These are phyloP conservation scores for Heliangelus exortis DNA, from an alignment of 2,797 vertebrate species.

Conservation along the genomic window DNA sequence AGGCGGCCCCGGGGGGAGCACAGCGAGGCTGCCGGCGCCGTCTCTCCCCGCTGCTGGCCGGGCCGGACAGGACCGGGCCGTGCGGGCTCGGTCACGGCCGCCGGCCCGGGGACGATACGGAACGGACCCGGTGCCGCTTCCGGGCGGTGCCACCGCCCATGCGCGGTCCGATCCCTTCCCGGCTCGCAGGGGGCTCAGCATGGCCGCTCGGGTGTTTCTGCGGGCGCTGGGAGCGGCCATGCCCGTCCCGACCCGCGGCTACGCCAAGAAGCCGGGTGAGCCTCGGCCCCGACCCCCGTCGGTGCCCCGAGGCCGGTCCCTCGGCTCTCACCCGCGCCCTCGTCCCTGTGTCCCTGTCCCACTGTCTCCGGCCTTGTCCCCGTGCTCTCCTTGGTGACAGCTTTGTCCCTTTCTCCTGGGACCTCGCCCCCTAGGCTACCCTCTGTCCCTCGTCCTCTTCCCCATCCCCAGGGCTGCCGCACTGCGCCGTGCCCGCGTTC, in stretches of 20 bases:
- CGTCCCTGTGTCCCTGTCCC: too few species aligned
- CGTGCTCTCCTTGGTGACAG: too few species aligned
- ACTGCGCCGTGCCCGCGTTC: neutral
- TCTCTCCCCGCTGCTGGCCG: neutral
- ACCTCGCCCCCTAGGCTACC: neutral
- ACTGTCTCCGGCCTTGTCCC: too few species aligned
- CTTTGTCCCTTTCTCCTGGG: too few species aligned
- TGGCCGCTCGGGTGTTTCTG: conserved; percentile 20
- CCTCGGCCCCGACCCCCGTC: too few species aligned
- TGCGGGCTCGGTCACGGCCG: fast-evolving
- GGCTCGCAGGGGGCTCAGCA: neutral
- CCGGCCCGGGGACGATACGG: neutral
- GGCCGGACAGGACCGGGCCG: neutral
- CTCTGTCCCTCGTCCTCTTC: too few species aligned
- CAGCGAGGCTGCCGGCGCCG: neutral
- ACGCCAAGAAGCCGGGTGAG: conserved; percentile 54
- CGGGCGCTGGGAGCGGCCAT: fast-evolving
- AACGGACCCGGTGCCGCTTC: neutral
- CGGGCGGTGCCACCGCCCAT: neutral
- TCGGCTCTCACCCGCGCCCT: too few species aligned
- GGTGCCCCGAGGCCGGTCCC: too few species aligned
- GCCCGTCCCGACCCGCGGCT: neutral
- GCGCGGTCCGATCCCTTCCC: neutral
- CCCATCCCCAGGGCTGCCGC: too few species aligned
- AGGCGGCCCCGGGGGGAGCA: neutral